Conservation (phyloP, 1,140 invertebrate genomes). For the Brachionus rubens region DNA sequence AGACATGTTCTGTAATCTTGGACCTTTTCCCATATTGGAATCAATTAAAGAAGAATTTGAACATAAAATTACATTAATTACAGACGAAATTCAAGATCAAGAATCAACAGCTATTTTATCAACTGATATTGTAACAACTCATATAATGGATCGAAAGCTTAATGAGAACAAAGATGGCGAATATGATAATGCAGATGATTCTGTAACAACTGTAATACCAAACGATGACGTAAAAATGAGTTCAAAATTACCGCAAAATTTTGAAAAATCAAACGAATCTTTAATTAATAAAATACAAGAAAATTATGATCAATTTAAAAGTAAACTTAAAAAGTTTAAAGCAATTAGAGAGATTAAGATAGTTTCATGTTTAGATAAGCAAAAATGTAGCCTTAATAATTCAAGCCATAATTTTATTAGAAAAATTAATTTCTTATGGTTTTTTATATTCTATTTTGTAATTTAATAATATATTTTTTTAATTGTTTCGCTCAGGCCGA, state of each 20-base stretch:
- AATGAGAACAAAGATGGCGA: not conserved
- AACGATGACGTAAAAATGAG: not conserved
- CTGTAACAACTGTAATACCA: not conserved
- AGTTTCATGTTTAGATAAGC: conserved; percentile 11
- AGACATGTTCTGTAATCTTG: conserved; percentile 62
- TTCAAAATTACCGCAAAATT: not conserved
- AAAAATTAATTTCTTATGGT: not conserved
- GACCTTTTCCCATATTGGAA: conserved; percentile 46
- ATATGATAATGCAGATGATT: not conserved
- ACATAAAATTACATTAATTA: conserved; percentile 25
- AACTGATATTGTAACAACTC: not conserved
- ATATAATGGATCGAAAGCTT: not conserved
- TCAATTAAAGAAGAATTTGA: conserved; percentile 44
- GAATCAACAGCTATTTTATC: not conserved
- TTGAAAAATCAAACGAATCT: not conserved
- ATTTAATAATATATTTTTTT: not conserved
- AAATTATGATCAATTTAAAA: not conserved
- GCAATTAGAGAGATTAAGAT: conserved; percentile 17
- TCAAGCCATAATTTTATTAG: not conserved
- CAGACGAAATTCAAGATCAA: not conserved
- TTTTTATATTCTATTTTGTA: not conserved
- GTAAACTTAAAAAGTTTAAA: conserved; percentile 25
- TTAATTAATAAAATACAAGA: not conserved
- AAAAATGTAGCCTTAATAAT: conserved; percentile 19
- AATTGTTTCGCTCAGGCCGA: too few relatives aligned